A percentile compares a stretch with the other conserved stretches of the same genome.
phyloP scores from a whole-genome alignment of 2,797 vertebrate species.

The Sebastes aleutianus region DNA sequence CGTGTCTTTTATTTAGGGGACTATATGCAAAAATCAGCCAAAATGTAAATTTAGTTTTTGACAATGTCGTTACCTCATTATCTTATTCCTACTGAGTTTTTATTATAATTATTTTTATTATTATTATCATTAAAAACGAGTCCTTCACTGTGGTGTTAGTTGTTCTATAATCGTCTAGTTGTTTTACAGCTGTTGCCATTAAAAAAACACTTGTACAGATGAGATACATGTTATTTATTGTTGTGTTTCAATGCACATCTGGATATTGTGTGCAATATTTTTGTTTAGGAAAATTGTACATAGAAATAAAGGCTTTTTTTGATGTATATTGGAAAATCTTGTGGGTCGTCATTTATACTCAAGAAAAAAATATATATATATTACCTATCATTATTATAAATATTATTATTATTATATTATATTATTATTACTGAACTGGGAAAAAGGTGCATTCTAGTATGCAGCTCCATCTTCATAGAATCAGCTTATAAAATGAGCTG shows the following conservation, averaged over 20 bases:
- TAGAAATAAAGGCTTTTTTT: constrained; percentile 82
- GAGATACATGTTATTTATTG: constrained; percentile 77
- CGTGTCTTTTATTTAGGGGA: constrained; percentile 72
- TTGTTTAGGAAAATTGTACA: constrained; percentile 81
- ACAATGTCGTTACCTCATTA: constrained; percentile 65
- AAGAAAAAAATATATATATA: neutral
- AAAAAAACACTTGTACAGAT: constrained; percentile 63
- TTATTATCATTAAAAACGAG: constrained; percentile 35
- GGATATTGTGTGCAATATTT: constrained; percentile 81
- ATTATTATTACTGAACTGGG: too few species aligned
- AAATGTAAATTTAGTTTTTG: constrained; percentile 70
- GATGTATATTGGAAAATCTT: constrained; percentile 69
- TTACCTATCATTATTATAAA: neutral
- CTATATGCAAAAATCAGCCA: constrained; percentile 74
- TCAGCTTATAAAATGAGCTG: too few species aligned
- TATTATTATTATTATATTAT: neutral
- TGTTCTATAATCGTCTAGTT: constrained; percentile 54
- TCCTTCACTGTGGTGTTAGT: constrained; percentile 59
- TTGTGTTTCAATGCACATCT: constrained; percentile 75
- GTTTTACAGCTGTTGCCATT: constrained; percentile 64
- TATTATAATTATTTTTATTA: neutral
- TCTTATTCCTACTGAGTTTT: constrained; percentile 41
- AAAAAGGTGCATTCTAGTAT: too few species aligned
- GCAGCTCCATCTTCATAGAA: fast-evolving
- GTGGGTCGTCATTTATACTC: constrained; percentile 32